A percentile compares a stretch with the other conserved stretches of the same genome.
Conservation (phyloP, 2,888 invertebrate genomes). For the Actias luna region DNA sequence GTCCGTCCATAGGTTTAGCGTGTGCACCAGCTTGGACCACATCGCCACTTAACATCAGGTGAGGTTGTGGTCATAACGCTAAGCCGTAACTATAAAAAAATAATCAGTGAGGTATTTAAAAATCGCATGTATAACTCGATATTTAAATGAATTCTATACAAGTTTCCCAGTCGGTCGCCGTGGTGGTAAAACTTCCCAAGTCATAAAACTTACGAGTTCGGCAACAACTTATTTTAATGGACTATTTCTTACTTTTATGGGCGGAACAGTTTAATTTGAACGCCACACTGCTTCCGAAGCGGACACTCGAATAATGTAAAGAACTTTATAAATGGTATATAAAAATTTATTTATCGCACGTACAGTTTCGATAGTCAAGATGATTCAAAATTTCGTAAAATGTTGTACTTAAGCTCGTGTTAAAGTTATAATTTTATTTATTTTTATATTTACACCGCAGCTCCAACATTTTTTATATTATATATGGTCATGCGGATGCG, state of each 20-base stretch:
- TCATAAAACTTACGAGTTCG: slow-evolving; percentile 25
- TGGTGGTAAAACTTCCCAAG: slow-evolving; percentile 20
- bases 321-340: slow-evolving; percentile 18
- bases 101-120: no score
- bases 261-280: slow-evolving; percentile 28
- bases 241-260: slow-evolving; percentile 32
- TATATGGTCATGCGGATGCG: no score
- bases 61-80: no score
- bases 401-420: no score
- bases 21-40: no score
- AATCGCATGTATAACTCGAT: not conserved
- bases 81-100: no score
- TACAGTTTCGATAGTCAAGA: not conserved
- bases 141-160: slow-evolving; percentile 11
- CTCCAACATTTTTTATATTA: no score
- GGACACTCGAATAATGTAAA: slow-evolving; percentile 14
- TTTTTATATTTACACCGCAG: no score
- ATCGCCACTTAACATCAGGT: no score
- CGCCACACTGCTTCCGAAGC: slow-evolving; percentile 9
- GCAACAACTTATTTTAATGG: slow-evolving; percentile 32
- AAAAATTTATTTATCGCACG: slow-evolving; percentile 19
- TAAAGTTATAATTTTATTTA: no score
- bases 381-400: no score
- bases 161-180: slow-evolving; percentile 4
- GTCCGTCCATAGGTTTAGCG: no score